phyloP scores from a whole-genome alignment of 2,888 invertebrate genomes.

The Microplitis manilae region DNA sequence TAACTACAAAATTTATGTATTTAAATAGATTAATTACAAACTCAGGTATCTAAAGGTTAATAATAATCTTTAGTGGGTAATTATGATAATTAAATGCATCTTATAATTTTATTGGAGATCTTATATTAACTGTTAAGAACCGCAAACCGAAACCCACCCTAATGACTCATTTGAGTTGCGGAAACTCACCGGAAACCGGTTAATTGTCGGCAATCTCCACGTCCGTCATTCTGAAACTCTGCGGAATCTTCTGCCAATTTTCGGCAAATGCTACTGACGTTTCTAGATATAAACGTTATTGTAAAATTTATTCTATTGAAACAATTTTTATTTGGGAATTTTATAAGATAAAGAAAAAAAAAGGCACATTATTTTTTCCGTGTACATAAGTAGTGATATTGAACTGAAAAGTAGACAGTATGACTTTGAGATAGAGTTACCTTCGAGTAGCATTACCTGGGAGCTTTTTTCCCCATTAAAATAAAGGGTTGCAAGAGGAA shows the following conservation, averaged over 20 bases:
- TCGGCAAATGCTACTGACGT: conserved; percentile 4
- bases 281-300: too few relatives aligned
- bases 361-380: background rate
- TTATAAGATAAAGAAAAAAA: background rate
- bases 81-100: background rate
- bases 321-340: too few relatives aligned
- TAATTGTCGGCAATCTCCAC: conserved; percentile 39
- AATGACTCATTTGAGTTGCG: conserved; percentile 22
- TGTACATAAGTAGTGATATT: background rate
- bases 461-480: background rate
- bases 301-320: too few relatives aligned
- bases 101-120: background rate
- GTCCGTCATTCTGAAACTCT: conserved; percentile 27
- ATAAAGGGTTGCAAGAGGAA: background rate
- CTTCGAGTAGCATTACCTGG: background rate
- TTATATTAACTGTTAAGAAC: background rate
- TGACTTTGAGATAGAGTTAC: background rate
- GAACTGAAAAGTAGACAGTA: background rate
- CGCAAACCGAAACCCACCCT: background rate
- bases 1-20: too few relatives aligned
- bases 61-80: background rate
- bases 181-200: conserved; percentile 32
- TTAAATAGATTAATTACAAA: too few relatives aligned
- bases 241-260: conserved; percentile 21
- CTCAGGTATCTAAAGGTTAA: background rate